phyloP scores from a whole-genome alignment of 2,113 vertebrate genomes.

The Agapornis roseicollis region DNA sequence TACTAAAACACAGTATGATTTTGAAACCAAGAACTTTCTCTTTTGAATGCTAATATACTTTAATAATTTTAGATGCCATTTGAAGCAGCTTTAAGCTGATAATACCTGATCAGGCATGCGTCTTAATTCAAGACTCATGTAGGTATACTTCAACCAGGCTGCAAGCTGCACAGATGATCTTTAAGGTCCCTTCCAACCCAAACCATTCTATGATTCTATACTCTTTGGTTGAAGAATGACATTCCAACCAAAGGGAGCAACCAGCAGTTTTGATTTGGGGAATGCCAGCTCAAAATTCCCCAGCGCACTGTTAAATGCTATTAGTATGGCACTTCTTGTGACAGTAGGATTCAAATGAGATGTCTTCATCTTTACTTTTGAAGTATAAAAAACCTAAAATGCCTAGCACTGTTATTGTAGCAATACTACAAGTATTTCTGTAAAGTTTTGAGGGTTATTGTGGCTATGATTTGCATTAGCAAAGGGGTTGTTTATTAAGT shows the following conservation, averaged over 20 bases:
- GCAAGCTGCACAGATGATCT: neutral
- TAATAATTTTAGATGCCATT: neutral
- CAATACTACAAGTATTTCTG: neutral
- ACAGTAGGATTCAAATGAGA: neutral
- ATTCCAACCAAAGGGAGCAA: neutral
- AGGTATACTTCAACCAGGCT: neutral
- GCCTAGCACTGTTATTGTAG: neutral
- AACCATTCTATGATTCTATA: neutral
- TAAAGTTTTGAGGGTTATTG: neutral
- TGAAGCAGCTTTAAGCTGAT: neutral
- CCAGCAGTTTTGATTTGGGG: neutral
- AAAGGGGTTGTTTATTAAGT: neutral
- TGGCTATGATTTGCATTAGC: neutral
- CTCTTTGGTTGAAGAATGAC: neutral
- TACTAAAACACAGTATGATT: neutral
- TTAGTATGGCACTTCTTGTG: neutral
- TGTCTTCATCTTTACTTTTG: neutral
- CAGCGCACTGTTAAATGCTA: neutral
- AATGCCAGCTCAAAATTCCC: neutral
- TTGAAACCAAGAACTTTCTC: conserved; percentile 4
- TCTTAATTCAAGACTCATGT: neutral
- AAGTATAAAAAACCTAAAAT: neutral
- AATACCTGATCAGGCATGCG: neutral
- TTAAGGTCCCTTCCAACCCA: neutral
- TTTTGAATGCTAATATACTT: conserved; percentile 25